These are phyloP conservation scores for Tinea semifulvella DNA, from an alignment of 2,888 invertebrate genomes.

Conservation along the genomic window DNA sequence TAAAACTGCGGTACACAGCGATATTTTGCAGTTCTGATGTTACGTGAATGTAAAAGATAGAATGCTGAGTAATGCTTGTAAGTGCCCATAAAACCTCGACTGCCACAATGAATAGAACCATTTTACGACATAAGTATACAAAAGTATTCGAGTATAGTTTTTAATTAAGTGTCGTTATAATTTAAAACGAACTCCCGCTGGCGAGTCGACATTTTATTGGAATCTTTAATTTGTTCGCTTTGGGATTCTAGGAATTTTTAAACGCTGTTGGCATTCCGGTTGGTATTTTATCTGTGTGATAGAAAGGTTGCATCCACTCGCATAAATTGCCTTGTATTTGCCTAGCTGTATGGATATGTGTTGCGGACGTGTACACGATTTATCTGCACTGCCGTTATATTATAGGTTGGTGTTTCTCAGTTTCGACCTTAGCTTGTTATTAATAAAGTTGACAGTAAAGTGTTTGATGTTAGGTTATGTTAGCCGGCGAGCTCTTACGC, in stretches of 20 bases:
- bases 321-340: slow-evolving; percentile 6
- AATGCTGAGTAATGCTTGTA: neutral
- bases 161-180: too few relatives aligned
- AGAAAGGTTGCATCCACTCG: slow-evolving; percentile 7
- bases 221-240: too few relatives aligned
- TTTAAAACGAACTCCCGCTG: too few relatives aligned
- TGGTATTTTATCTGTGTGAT: slow-evolving; percentile 3
- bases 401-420: neutral
- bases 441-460: neutral
- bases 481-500: slow-evolving; percentile 4
- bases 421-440: neutral
- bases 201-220: too few relatives aligned
- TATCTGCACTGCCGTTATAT: slow-evolving; percentile 10
- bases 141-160: too few relatives aligned
- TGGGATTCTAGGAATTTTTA: slow-evolving; percentile 6
- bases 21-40: slow-evolving; percentile 9
- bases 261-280: neutral
- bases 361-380: slow-evolving; percentile 9
- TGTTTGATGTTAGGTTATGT: neutral
- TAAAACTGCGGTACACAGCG: slow-evolving; percentile 9
- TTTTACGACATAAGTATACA: too few relatives aligned
- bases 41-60: neutral
- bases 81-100: neutral
- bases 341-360: neutral
- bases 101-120: neutral